Evolutionary conservation across 2,113 vertebrate genomes (phyloP).

Genomic region (Syngnathoides biaculeatus): DNA sequence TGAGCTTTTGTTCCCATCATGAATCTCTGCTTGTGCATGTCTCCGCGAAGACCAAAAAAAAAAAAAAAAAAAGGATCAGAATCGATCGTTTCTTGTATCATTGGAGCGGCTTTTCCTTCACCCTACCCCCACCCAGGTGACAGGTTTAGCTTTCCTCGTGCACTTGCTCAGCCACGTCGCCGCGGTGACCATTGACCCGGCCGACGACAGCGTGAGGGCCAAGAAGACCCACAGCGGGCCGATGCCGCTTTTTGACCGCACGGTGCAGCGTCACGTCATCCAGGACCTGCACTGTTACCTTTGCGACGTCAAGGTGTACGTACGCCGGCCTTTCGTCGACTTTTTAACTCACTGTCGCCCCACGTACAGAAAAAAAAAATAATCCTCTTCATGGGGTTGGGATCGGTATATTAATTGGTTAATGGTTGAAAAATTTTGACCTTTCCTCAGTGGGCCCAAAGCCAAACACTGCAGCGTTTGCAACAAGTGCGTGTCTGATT

Average conservation of each 20-base stretch:
- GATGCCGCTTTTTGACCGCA: constrained; percentile 67
- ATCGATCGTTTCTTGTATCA: constrained; percentile 40
- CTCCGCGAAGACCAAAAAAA: constrained; percentile 17
- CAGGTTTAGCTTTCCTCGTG: constrained; percentile 50
- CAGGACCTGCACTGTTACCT: constrained; percentile 74
- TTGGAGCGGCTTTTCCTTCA: constrained; percentile 55
- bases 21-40: constrained; percentile 34
- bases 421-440: not conserved
- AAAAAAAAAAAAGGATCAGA: too few species aligned
- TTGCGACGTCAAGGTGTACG: constrained; percentile 74
- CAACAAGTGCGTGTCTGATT: constrained; percentile 80
- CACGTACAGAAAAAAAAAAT: too few species aligned
- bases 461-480: constrained; percentile 79
- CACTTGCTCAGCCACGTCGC: constrained; percentile 64
- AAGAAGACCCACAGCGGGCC: constrained; percentile 65
- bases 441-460: constrained; percentile 65
- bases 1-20: constrained; percentile 31
- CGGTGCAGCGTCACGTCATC: constrained; percentile 70
- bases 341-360: not conserved
- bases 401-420: not conserved
- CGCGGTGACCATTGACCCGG: constrained; percentile 69
- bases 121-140: constrained; percentile 50
- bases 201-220: constrained; percentile 61
- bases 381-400: too few species aligned
- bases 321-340: constrained; percentile 15